Evolutionary conservation across 1,140 invertebrate genomes (phyloP).

Genomic region (Musca domestica): DNA sequence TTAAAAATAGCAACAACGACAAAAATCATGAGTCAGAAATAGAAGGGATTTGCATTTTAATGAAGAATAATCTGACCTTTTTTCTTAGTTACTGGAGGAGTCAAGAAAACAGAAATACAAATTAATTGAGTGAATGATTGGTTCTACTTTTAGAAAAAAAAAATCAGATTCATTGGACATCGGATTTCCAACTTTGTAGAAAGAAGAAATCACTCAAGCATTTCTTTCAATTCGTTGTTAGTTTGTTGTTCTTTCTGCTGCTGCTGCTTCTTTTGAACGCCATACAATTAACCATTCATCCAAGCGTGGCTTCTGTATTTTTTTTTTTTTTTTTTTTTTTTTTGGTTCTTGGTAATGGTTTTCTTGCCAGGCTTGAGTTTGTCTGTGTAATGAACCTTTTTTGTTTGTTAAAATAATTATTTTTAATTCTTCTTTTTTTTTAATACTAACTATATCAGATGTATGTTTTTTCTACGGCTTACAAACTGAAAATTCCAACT

Average conservation of each 20-base stretch:
- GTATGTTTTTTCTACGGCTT: no score
- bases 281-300: neutral
- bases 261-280: neutral
- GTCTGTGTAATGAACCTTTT: neutral
- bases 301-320: neutral
- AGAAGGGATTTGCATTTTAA: no score
- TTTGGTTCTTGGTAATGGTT: neutral
- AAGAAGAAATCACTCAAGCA: slow-evolving; percentile 8
- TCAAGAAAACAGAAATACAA: no score
- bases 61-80: no score
- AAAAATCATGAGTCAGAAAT: no score
- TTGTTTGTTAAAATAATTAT: neutral
- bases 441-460: no score
- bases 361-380: neutral
- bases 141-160: neutral
- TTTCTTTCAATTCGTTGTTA: neutral
- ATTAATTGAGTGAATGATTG: no score
- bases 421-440: neutral
- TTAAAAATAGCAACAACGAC: no score
- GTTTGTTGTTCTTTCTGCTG: slow-evolving; percentile 9
- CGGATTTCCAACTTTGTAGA: neutral
- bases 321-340: neutral
- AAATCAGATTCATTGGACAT: neutral
- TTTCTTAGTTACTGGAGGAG: no score
- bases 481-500: neutral